Conservation (phyloP, 2,797 vertebrate species). For the Echeneis naucrates region DNA sequence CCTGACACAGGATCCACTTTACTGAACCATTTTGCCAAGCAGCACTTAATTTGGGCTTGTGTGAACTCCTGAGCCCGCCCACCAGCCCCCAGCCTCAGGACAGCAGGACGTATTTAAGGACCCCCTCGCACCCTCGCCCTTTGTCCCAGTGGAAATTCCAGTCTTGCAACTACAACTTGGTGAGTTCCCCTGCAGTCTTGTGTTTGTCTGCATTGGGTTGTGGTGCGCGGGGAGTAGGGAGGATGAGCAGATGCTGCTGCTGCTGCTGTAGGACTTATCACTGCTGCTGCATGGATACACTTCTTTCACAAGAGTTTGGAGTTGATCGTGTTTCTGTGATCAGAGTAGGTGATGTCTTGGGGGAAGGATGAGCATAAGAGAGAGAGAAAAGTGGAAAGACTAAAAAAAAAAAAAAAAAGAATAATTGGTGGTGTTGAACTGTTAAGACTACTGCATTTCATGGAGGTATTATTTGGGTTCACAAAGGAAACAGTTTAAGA, state of each 20-base stretch:
- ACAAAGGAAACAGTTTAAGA: too few relatives aligned
- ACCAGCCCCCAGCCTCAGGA: slow-evolving; percentile 46
- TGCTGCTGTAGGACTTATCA: slow-evolving; percentile 15
- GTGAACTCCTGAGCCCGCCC: slow-evolving; percentile 78
- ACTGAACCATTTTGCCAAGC: slow-evolving; percentile 74
- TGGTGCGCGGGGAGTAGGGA: slow-evolving; percentile 26
- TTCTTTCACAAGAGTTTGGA: slow-evolving; percentile 1
- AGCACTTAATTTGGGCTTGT: slow-evolving; percentile 88
- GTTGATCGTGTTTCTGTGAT: slow-evolving; percentile 19
- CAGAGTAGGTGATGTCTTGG: slow-evolving; percentile 15
- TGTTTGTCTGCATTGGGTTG: slow-evolving; percentile 31
- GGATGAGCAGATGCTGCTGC: slow-evolving; percentile 20
- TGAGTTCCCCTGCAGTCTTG: slow-evolving; percentile 74
- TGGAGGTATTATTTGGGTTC: neutral
- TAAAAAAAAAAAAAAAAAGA: neutral
- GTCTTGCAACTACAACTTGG: slow-evolving; percentile 82
- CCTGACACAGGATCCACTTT: slow-evolving; percentile 74
- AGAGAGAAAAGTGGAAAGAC: neutral
- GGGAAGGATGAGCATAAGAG: neutral
- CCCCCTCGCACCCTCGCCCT: slow-evolving; percentile 59
- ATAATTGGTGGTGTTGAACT: neutral
- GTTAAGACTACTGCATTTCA: slow-evolving; percentile 2
- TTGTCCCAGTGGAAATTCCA: slow-evolving; percentile 85
- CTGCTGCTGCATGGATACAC: slow-evolving; percentile 12
- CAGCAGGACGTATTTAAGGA: slow-evolving; percentile 83